A percentile compares a stretch with the other conserved stretches of the same genome.
These are phyloP conservation scores for Hiodon alosoides DNA, from an alignment of 2,113 vertebrate genomes.

Conservation along the genomic window DNA sequence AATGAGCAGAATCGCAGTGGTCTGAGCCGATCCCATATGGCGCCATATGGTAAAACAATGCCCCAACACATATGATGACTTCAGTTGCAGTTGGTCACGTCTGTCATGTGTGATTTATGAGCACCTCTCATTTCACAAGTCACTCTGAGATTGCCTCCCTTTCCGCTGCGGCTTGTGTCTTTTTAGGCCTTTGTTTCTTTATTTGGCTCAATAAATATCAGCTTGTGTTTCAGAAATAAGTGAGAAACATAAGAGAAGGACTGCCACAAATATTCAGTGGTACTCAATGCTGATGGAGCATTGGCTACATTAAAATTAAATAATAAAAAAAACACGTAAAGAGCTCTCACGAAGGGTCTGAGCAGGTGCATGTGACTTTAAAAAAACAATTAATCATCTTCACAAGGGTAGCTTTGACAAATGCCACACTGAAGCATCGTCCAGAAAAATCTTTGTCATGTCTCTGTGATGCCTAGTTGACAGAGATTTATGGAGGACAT, in stretches of 20 bases:
- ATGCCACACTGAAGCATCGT: not conserved
- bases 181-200: not conserved
- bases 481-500: slow-evolving; percentile 8
- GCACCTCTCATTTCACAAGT: slow-evolving; percentile 3
- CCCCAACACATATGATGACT: not conserved
- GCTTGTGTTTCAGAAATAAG: not conserved
- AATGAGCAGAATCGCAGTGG: not conserved
- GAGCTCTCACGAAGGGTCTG: no score
- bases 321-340: not conserved
- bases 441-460: not conserved
- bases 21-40: slow-evolving; percentile 3
- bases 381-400: not conserved
- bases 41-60: not conserved
- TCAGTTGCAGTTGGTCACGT: slow-evolving; percentile 27
- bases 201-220: slow-evolving; percentile 3
- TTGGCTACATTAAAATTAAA: no score
- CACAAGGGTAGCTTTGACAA: not conserved
- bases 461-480: not conserved
- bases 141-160: slow-evolving; percentile 7
- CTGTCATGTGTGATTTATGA: slow-evolving; percentile 61
- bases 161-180: not conserved
- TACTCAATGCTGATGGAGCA: no score
- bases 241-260: no score
- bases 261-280: no score
- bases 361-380: not conserved